phyloP scores from a whole-genome alignment of 2,888 invertebrate species.

The Sinopyrophorus schimmeli region DNA sequence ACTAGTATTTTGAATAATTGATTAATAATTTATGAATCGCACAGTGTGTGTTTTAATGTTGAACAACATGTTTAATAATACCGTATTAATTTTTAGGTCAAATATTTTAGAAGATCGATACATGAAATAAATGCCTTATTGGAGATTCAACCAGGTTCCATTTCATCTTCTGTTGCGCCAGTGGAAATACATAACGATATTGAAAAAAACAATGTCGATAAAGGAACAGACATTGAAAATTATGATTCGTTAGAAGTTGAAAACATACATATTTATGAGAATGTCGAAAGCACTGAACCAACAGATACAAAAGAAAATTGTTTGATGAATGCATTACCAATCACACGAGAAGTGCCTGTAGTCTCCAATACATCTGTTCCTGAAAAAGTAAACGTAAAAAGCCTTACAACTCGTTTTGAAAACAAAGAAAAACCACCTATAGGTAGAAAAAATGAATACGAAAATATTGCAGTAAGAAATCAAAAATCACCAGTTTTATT shows the following conservation, averaged over 20 bases:
- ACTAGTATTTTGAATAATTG: no score
- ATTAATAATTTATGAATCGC: no score
- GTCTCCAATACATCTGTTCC: not conserved
- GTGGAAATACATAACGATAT: not conserved
- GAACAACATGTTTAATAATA: no score
- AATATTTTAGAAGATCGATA: constrained; percentile 72
- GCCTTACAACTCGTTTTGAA: constrained; percentile 46
- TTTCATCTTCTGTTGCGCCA: not conserved
- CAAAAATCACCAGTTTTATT: constrained; percentile 11
- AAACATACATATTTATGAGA: constrained; percentile 47
- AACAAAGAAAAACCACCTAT: constrained; percentile 49
- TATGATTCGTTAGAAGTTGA: constrained; percentile 48
- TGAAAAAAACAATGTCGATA: constrained; percentile 8
- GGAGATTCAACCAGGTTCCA: constrained; percentile 44
- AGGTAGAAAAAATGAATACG: constrained; percentile 28
- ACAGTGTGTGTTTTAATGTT: no score
- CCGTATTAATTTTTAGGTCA: constrained; percentile 65
- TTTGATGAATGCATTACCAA: constrained; percentile 1
- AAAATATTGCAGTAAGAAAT: constrained; percentile 3
- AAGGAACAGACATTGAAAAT: constrained; percentile 30
- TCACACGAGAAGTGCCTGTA: constrained; percentile 6
- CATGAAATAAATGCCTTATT: constrained; percentile 72
- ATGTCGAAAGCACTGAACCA: constrained; percentile 38
- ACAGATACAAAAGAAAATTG: constrained; percentile 17
- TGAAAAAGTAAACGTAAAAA: constrained; percentile 22